Conservation (phyloP, 2,888 invertebrate species). For the Elgonia sp. region DNA sequence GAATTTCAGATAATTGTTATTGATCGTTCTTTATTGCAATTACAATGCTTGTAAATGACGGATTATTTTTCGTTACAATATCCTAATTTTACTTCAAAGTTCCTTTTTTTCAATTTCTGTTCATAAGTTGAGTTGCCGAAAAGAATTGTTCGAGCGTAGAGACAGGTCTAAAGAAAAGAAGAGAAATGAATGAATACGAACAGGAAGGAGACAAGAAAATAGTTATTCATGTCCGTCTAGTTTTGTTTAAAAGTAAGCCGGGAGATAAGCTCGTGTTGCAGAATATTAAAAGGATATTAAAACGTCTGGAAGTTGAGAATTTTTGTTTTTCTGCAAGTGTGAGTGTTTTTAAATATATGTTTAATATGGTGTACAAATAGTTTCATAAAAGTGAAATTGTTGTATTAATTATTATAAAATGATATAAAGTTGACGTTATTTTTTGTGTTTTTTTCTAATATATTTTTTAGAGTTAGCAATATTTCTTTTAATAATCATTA, state of each 20-base stretch:
- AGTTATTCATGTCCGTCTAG: slow-evolving; percentile 1
- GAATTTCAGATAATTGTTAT: slow-evolving; percentile 14
- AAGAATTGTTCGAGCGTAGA: slow-evolving; percentile 21
- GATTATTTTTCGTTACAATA: not conserved
- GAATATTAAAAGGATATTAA: slow-evolving; percentile 3
- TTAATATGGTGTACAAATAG: not conserved
- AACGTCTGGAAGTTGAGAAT: not conserved
- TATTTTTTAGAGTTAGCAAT: no score
- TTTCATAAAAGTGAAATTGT: not conserved
- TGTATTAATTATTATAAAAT: not conserved
- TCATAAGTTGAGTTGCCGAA: slow-evolving; percentile 6
- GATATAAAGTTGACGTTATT: not conserved
- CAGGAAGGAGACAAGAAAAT: not conserved
- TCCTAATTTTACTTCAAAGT: not conserved
- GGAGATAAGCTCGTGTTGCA: not conserved
- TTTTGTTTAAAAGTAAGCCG: not conserved
- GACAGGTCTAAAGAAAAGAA: not conserved
- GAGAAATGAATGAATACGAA: not conserved
- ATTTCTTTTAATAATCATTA: not conserved
- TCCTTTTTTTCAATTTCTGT: slow-evolving; percentile 4
- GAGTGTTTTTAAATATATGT: not conserved
- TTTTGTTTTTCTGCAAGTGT: not conserved
- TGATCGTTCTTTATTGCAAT: slow-evolving; percentile 14
- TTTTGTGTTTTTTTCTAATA: no score
- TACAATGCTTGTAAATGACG: slow-evolving; percentile 5